Conservation (phyloP, 2,888 invertebrate species). For the Lycaena phlaeas region DNA sequence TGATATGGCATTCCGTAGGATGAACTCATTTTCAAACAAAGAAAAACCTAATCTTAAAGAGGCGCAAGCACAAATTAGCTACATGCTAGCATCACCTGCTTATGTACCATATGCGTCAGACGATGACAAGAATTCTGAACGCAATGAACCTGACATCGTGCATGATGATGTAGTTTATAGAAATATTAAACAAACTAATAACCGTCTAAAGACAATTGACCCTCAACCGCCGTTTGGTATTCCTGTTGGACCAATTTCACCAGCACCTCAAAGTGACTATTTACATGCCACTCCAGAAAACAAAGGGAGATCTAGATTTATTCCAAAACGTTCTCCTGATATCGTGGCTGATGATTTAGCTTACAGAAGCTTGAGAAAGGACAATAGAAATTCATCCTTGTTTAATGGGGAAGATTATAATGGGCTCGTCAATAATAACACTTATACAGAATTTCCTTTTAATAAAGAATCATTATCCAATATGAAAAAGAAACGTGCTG, state of each 20-base stretch:
- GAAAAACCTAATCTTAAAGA: slow-evolving; percentile 56
- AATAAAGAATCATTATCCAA: slow-evolving; percentile 52
- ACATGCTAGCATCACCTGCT: slow-evolving; percentile 79
- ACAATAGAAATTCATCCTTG: slow-evolving; percentile 74
- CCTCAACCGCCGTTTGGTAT: slow-evolving; percentile 94
- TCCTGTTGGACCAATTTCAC: slow-evolving; percentile 86
- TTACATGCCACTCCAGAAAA: slow-evolving; percentile 82
- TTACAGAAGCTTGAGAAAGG: slow-evolving; percentile 87
- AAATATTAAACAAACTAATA: slow-evolving; percentile 84
- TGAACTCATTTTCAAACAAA: slow-evolving; percentile 72
- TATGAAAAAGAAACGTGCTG: slow-evolving; percentile 83
- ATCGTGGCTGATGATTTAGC: slow-evolving; percentile 91
- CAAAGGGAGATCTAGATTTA: slow-evolving; percentile 73
- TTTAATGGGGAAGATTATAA: slow-evolving; percentile 62
- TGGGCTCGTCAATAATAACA: slow-evolving; percentile 61
- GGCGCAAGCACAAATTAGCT: slow-evolving; percentile 72
- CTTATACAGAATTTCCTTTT: slow-evolving; percentile 42
- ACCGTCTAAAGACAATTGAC: slow-evolving; percentile 79
- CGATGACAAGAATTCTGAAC: slow-evolving; percentile 67
- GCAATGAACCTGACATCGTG: slow-evolving; percentile 86
- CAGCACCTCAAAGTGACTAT: slow-evolving; percentile 87
- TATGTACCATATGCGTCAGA: slow-evolving; percentile 67
- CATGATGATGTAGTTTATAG: slow-evolving; percentile 89
- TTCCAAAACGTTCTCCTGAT: slow-evolving; percentile 82
- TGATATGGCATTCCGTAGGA: slow-evolving; percentile 85